Base-by-base conservation (phyloP, 92 coral and sea anemone species). In the Epizoanthus rinbou region DNA sequence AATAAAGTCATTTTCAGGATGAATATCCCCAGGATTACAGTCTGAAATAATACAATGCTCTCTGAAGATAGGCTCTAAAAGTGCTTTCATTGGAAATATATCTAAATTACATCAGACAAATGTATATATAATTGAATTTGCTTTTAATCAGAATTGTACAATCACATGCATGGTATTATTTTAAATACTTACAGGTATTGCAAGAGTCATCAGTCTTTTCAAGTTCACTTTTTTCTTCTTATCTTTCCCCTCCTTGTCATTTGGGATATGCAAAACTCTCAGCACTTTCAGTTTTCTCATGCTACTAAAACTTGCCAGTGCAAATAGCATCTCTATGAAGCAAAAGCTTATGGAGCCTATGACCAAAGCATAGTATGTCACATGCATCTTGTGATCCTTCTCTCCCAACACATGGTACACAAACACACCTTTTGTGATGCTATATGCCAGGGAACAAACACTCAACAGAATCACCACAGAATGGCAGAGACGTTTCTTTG, bases 401-500 rank as follows among this genome's bases (percentile, higher is more conserved):
- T 93, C 93, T 64, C 94, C 84, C 54, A 81, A 43, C 0, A 83
- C 95, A 33, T 74, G 74, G 65, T 90, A 95, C 69, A 95, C 85
- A 23, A 95, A 73, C n/a, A 89, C 85, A 64, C 95, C 97, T 91
- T 95, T 95, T 3, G 95, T 87, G 15, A 93, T 69, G 66, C 97
- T 89, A 70, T 91, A 95, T 18, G 90, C 97, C 43, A 95, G 64
- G 17, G 91, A 86, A n/a, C 88, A 88, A 75, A 93, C 69, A 64
- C 95, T 86, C 81, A 90, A 53, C 81, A 93, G 62, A 16, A 95
- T 78, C 59, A 83, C 82, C 33, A 91, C 57, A 53, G 65, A 43
- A 73, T 95, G 95, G 52, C 70, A 86, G 21, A 68, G 25, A 57
- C 86, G 68, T 71, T 95, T 95, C 79, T 69, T 80, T 62, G 82